phyloP scores from a whole-genome alignment of 2,113 vertebrate species.

The Columba janthina region DNA sequence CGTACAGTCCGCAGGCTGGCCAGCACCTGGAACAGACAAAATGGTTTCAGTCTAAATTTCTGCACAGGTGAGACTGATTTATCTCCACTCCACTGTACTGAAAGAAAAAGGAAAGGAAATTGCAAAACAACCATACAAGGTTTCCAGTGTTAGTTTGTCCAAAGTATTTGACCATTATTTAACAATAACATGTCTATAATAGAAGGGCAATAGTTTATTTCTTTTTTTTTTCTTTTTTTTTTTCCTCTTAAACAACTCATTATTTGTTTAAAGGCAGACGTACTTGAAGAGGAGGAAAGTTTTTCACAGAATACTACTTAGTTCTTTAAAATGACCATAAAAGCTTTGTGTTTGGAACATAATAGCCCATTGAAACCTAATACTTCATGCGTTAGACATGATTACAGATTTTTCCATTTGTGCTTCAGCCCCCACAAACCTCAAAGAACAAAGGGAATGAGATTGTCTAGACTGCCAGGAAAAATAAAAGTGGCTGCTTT shows the following conservation, averaged over 20 bases:
- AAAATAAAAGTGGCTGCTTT: neutral
- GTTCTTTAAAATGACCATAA: neutral
- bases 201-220: neutral
- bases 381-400: neutral
- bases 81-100: neutral
- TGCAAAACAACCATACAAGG: neutral
- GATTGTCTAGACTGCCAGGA: neutral
- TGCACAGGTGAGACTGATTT: neutral
- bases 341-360: neutral
- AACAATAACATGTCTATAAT: neutral
- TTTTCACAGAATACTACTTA: neutral
- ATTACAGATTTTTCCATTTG: neutral
- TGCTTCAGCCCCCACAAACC: neutral
- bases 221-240: neutral
- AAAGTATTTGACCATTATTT: neutral
- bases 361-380: neutral
- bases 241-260: neutral
- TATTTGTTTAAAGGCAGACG: conserved; percentile 20
- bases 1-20: conserved; percentile 97
- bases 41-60: neutral
- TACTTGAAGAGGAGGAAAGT: neutral
- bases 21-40: conserved; percentile 84
- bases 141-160: neutral
- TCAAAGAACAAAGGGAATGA: neutral
- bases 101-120: neutral